Base-by-base conservation (phyloP, 2,797 vertebrate species). In the Avahi laniger region DNA sequence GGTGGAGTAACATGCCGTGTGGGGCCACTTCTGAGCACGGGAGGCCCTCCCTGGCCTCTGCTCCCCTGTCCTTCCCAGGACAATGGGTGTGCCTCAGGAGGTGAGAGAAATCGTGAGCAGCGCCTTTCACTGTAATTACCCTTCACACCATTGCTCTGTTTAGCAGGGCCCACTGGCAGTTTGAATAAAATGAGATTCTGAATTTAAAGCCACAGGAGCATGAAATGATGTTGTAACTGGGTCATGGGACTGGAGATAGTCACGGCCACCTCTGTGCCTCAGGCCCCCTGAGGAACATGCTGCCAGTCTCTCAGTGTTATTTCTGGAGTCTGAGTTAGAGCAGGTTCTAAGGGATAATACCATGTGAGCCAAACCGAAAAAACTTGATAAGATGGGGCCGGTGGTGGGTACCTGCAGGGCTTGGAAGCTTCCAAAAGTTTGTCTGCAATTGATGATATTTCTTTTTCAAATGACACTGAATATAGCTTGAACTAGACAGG, bases 141-240 rank as follows among this genome's bases (percentile, higher is more conserved):
- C 38, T 95, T 83, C 65, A 86, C n/a, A 89, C 82, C 26, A 3
- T 2, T 48, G 50, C 24, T 24, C 72, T 30, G 17, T 20, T 86
- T 59, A 87, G 46, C 54, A 43, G 91, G 88, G 35, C 41, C 0
- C 1, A 65, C 12, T 73, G 72, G 38, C 24, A 82, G 38, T 91
- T 93, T 90, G 94, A 95, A 70, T 91, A 94, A 97, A 95, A 84
- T 90, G 52, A 93, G 89, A 89, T 70, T 73, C 50, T 90, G 35
- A 65, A 91, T 97, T 91, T 93, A 89, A 95, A 95, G 75, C n/a
- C 88, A 65, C 17, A 5, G n/a, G 75, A 76, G 38, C 83, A 91
- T 93, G 88, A 87, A 92, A 96, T 95, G 28, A 52, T 79, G 48
- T 79, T 89, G 28, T 81, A 91, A 61, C 13, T 57, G 38, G 59